Evolutionary conservation across 2,888 invertebrate species (phyloP).

Genomic region (Netelia fuscicornis): DNA sequence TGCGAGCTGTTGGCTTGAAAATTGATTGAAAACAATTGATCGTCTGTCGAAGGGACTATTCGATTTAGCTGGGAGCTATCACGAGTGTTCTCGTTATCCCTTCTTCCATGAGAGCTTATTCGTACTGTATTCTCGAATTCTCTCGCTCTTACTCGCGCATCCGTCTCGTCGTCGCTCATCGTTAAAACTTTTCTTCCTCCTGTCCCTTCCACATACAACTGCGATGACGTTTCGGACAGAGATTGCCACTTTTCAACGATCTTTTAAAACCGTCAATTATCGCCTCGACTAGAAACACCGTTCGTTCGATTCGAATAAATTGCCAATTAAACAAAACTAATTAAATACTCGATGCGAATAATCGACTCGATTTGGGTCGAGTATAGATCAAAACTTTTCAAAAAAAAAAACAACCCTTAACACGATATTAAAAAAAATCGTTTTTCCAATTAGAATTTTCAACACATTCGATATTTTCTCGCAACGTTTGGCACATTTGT

Average conservation of each 20-base stretch:
- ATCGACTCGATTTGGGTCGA: no score
- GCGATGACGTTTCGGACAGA: background rate
- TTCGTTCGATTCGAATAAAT: background rate
- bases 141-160: background rate
- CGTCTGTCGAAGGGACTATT: slow-evolving; percentile 52
- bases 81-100: slow-evolving; percentile 37
- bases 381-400: no score
- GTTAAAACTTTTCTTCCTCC: background rate
- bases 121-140: background rate
- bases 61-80: slow-evolving; percentile 53
- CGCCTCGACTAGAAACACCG: background rate
- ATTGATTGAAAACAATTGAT: slow-evolving; percentile 64
- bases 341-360: background rate
- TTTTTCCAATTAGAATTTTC: no score
- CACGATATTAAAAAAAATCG: no score
- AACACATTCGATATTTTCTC: no score
- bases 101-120: background rate
- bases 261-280: background rate
- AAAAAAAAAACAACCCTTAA: no score
- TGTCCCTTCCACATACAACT: background rate
- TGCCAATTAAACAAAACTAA: background rate
- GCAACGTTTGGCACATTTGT: no score
- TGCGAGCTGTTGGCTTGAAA: slow-evolving; percentile 36
- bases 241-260: background rate
- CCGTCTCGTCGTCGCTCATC: background rate